Evolutionary conservation across 2,113 vertebrate genomes (phyloP).

Genomic region (Saiga tatarica): DNA sequence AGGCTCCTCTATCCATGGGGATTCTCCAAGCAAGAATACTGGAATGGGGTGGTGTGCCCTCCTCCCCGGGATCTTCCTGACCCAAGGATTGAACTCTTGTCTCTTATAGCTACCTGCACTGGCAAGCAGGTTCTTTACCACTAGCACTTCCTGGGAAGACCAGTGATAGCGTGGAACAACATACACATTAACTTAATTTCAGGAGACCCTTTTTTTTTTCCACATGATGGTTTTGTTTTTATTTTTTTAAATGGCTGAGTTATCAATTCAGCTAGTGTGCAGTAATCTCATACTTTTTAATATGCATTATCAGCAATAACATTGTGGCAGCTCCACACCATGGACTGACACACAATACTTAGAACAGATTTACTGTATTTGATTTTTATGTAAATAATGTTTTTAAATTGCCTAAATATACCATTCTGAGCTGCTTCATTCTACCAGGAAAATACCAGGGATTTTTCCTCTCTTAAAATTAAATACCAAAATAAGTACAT

Average conservation of each 20-base stretch:
- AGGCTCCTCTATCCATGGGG: background rate
- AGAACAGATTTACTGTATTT: conserved; percentile 83
- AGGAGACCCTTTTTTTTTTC: background rate
- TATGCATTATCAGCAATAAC: conserved; percentile 79
- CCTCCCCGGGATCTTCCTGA: background rate
- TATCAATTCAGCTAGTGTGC: conserved; percentile 80
- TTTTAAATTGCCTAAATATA: conserved; percentile 83
- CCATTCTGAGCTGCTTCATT: conserved; percentile 84
- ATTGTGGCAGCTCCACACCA: conserved; percentile 78
- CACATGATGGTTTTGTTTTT: conserved; percentile 46
- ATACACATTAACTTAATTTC: background rate
- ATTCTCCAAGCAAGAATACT: background rate
- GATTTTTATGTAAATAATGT: conserved; percentile 85
- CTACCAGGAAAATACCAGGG: conserved; percentile 80
- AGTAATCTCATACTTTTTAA: conserved; percentile 73
- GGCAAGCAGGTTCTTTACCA: background rate
- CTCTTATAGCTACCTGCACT: background rate
- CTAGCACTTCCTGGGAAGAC: background rate
- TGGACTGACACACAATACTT: conserved; percentile 81
- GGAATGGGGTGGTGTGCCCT: accelerated
- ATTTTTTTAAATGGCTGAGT: conserved; percentile 75
- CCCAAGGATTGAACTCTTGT: background rate
- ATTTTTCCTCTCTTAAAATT: conserved; percentile 73
- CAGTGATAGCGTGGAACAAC: background rate
- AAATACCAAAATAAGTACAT: conserved; percentile 79